Evolutionary conservation across 1,140 invertebrate genomes (phyloP), one percentile per base, ranked within the genome.

Genomic region (Danaus melanippus): DNA sequence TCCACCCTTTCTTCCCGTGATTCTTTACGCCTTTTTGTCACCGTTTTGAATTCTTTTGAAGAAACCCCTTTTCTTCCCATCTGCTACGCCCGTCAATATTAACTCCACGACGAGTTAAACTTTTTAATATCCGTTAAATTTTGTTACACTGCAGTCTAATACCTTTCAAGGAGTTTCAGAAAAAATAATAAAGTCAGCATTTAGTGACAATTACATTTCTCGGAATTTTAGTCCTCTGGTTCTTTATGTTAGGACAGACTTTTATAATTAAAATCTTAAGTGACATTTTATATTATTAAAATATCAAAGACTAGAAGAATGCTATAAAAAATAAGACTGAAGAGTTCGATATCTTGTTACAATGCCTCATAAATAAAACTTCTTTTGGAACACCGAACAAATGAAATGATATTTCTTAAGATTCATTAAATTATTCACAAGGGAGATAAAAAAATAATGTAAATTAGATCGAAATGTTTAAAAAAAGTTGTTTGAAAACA

Each of bases 61-160:
- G 74, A 76, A 80, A 80, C 84, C 78, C 75, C 71, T 84, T 32
- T 83, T 77, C 74, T 79, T 77, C 74, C 81, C 84, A 84, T 86
- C 82, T 86, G 84, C 79, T 74, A 78, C 79, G 79, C 83, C 86
- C 85, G 87, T 88, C 87, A 87, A 87, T 88, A 88, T 87, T 87
- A 88, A 88, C 84, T 87, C 79, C 73, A 64, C 65, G 61, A 67
- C 72, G 78, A 79, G 74, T 81, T 84, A 84, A 86, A 86, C 84
- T 86, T 86, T 86, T 86, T 86, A 86, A 84, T 86, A 86, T 86
- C 84, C 81, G 79, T 75, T 86, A 82, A 86, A 86, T 86, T 86
- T 79, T 73, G 79, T 86, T 84, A 84, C 79, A 69, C 69, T 66
- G 60, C 21, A 64, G 58, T 62, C 71, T 74, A 75, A 86, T 82